Evolutionary conservation across 1,140 invertebrate genomes (phyloP).

Genomic region (Coenobita brevimanus): DNA sequence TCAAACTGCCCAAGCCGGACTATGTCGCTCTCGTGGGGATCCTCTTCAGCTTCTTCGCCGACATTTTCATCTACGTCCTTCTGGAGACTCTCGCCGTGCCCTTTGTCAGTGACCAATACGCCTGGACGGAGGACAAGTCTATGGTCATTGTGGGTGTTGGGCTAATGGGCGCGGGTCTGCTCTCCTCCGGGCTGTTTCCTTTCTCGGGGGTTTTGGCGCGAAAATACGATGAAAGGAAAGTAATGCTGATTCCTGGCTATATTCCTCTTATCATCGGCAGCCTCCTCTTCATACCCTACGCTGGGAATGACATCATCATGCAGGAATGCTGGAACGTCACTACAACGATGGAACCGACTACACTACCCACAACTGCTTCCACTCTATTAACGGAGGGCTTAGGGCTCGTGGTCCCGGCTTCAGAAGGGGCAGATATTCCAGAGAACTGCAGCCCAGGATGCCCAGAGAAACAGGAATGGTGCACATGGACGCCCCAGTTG

Average conservation of each 20-base stretch:
- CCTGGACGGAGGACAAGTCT: constrained; percentile 54
- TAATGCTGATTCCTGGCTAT: constrained; percentile 46
- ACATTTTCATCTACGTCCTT: constrained; percentile 91
- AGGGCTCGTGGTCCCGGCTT: not conserved
- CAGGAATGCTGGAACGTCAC: not conserved
- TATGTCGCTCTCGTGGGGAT: constrained; percentile 84
- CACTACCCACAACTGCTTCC: not conserved
- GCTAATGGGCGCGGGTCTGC: constrained; percentile 36
- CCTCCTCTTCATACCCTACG: constrained; percentile 60
- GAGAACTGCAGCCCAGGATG: constrained; percentile 40
- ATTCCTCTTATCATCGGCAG: constrained; percentile 49
- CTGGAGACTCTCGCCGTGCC: constrained; percentile 83
- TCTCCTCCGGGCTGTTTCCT: constrained; percentile 47
- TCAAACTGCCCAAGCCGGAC: constrained; percentile 78
- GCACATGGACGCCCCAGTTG: constrained; percentile 50
- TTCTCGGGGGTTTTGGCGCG: constrained; percentile 25
- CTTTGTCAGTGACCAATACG: constrained; percentile 61
- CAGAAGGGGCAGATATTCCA: not conserved
- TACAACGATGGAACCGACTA: not conserved
- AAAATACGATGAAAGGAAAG: constrained; percentile 53
- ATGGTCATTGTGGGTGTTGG: constrained; percentile 57
- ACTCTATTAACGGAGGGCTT: too few species aligned
- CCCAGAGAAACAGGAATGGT: constrained; percentile 63
- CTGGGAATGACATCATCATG: constrained; percentile 23
- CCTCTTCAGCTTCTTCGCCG: constrained; percentile 87